Evolutionary conservation across 2,113 vertebrate genomes (phyloP).

Genomic region (Grammomys surdaster): DNA sequence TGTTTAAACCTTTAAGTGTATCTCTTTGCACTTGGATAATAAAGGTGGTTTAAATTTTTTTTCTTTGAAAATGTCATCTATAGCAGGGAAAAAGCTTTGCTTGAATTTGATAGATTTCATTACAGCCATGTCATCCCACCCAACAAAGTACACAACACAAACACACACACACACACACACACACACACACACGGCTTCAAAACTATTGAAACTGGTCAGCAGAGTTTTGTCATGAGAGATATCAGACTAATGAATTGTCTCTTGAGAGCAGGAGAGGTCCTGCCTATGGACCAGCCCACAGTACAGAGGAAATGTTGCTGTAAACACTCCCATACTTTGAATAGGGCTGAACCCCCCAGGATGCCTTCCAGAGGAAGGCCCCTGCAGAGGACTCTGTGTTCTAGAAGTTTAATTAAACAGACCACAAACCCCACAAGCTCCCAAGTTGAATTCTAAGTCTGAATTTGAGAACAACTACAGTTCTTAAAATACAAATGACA

Average conservation of each 20-base stretch:
- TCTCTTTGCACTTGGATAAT: constrained; percentile 82
- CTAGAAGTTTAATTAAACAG: constrained; percentile 73
- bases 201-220: constrained; percentile 55
- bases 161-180: constrained; percentile 24
- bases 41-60: constrained; percentile 75
- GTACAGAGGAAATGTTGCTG: constrained; percentile 9
- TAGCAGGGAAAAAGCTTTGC: constrained; percentile 44
- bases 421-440: constrained; percentile 64
- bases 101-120: constrained; percentile 49
- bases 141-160: not conserved
- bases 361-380: constrained; percentile 48
- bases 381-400: constrained; percentile 57
- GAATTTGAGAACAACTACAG: constrained; percentile 56
- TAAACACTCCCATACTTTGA: constrained; percentile 44
- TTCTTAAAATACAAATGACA: constrained; percentile 58
- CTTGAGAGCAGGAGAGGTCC: fast-evolving
- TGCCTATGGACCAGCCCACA: not conserved
- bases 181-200: not conserved
- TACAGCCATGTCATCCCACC: not conserved
- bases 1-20: constrained; percentile 79
- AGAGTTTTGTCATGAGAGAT: constrained; percentile 53
- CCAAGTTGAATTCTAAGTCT: constrained; percentile 72
- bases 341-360: not conserved
- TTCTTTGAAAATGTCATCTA: constrained; percentile 75
- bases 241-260: not conserved